Evolutionary conservation across 2,797 vertebrate species (phyloP), one percentile per base, ranked within the genome.

Genomic region (Austrolebias charrua): DNA sequence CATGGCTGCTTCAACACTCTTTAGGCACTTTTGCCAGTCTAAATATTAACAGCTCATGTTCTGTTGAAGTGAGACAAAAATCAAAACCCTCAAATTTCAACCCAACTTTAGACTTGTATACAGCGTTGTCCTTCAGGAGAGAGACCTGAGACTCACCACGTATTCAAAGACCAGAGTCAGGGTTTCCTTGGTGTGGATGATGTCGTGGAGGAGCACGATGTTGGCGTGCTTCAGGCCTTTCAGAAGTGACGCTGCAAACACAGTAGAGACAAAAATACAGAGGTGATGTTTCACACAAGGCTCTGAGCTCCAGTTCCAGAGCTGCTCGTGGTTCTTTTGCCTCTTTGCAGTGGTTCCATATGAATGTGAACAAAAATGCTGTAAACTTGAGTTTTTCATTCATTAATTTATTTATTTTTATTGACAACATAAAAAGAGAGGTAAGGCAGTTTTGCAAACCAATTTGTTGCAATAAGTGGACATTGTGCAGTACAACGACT

Each of bases 191-290:
- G 95, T 95, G 88, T 97, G 95, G 83, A 98, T 94, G 90, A 97
- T 96, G 88, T 96, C 95, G 68, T 96, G 96, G 62, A 98, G 93
- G 52, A 96, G 92, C 61, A 98, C 93, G 16, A 97, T 92, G 80
- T 95, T 98, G 82, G 94, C 86, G 15, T 95, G 95, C 76, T 98
- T 98, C 85, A 97, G 90, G 88, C 96, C 96, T 92, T 98, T 98
- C 82, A 98, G 87, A 58, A 98, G 94, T 84, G 96, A 98, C 2
- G 96, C 96, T 98, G 91, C 33, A 62, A 89, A 90, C n/a, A 75
- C 16, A 63, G n/a, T 50, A 64, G 20, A 69, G 16, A 52, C 14
- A 24, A 33, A 73, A 19, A 44, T 16, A 51, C 10, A 74, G 35
- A 45, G 55, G 53, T 49, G 24, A 45, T 44, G 54, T 43, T 15